These are phyloP conservation scores for Mirza zaza DNA, from an alignment of 2,113 vertebrate genomes.

Conservation along the genomic window DNA sequence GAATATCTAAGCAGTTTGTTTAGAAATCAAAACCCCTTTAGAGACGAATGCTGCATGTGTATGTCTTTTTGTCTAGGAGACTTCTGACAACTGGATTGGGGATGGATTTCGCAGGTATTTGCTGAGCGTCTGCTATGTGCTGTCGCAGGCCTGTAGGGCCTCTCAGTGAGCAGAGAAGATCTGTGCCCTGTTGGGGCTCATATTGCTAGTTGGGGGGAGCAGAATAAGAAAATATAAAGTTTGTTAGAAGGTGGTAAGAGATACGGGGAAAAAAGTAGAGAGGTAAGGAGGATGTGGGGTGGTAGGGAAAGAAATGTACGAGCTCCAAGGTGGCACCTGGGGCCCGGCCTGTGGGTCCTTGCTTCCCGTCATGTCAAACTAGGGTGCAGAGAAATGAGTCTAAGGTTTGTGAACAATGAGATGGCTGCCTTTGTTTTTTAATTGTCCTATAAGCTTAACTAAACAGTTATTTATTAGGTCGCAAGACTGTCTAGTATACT, in stretches of 20 bases:
- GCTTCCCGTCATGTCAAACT: background rate
- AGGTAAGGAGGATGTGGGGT: no score
- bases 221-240: background rate
- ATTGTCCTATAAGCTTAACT: background rate
- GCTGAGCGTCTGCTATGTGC: background rate
- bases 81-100: background rate
- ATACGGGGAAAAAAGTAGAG: background rate
- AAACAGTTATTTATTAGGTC: background rate
- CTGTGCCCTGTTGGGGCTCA: background rate
- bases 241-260: background rate
- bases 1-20: conserved; percentile 31
- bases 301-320: background rate
- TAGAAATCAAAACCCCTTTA: background rate
- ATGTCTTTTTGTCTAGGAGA: background rate
- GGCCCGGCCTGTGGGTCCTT: background rate
- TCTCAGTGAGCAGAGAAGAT: background rate
- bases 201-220: background rate
- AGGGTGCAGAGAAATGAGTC: background rate
- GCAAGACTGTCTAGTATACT: background rate
- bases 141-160: background rate
- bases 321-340: background rate
- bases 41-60: background rate
- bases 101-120: background rate
- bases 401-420: background rate
- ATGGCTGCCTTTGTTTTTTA: background rate